A percentile compares a stretch with the other conserved stretches of the same genome.
Conservation (phyloP, 1,140 invertebrate genomes). For the Zaprionus davidi region DNA sequence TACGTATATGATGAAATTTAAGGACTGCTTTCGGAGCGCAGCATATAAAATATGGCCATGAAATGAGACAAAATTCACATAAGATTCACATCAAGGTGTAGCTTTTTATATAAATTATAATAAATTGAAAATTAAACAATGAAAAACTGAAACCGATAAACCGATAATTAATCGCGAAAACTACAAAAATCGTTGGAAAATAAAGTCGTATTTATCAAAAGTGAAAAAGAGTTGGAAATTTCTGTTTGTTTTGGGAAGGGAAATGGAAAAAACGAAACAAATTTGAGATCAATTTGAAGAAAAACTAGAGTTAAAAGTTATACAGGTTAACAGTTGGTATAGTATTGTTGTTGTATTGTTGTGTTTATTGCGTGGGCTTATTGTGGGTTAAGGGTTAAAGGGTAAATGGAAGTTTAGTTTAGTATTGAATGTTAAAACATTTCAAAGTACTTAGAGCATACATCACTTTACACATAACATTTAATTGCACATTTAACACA, state of each 20-base stretch:
- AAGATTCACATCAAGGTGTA: constrained; percentile 50
- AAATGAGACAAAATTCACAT: constrained; percentile 27
- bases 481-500: constrained; percentile 44
- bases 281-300: background rate
- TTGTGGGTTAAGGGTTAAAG: background rate
- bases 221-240: background rate
- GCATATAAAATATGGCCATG: constrained; percentile 67
- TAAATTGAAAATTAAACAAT: constrained; percentile 18
- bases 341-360: background rate
- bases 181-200: constrained; percentile 57
- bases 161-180: constrained; percentile 44
- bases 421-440: background rate
- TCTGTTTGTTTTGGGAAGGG: background rate
- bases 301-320: background rate
- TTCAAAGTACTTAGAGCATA: constrained; percentile 22
- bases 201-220: constrained; percentile 71
- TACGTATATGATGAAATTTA: constrained; percentile 47
- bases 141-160: constrained; percentile 34
- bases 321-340: background rate
- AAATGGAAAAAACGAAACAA: background rate
- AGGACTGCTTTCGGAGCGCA: constrained; percentile 43
- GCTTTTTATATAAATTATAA: constrained; percentile 64
- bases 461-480: constrained; percentile 26
- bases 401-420: constrained; percentile 2
- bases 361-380: constrained; percentile 20